Conservation (phyloP, 2,888 invertebrate genomes). For the Hydropsyche betteni region DNA sequence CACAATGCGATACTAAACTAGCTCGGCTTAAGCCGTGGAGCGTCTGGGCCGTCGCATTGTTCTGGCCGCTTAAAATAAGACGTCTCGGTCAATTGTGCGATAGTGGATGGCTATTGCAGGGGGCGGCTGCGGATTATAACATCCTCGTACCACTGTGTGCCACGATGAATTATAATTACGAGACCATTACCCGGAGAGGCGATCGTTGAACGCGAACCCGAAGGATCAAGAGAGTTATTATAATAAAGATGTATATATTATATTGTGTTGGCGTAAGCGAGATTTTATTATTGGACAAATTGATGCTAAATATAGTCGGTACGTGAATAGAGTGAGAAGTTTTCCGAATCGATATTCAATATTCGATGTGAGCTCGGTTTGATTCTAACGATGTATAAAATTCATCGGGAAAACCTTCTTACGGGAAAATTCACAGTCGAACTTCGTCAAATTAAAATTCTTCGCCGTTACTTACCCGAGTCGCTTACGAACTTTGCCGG, state of each 20-base stretch:
- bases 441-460: constrained; percentile 48
- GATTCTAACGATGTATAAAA: constrained; percentile 3
- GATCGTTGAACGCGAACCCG: too few relatives aligned
- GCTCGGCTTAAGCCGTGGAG: constrained; percentile 39
- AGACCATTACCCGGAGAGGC: too few relatives aligned
- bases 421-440: constrained; percentile 11
- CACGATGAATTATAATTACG: background rate
- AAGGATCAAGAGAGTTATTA: too few relatives aligned
- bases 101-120: constrained; percentile 5
- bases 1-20: constrained; percentile 47
- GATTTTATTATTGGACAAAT: too few relatives aligned
- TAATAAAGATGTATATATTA: too few relatives aligned
- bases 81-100: constrained; percentile 22
- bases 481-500: background rate
- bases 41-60: constrained; percentile 41
- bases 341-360: too few relatives aligned
- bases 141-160: background rate
- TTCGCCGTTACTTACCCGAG: constrained; percentile 30
- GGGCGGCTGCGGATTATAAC: background rate
- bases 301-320: too few relatives aligned
- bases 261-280: too few relatives aligned
- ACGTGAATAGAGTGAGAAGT: too few relatives aligned
- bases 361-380: too few relatives aligned
- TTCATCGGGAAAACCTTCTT: constrained; percentile 12
- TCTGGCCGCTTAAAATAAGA: constrained; percentile 40